A percentile compares a stretch with the other conserved stretches of the same genome.
phyloP scores from a whole-genome alignment of 2,888 invertebrate genomes.

The Endomychus coccineus region DNA sequence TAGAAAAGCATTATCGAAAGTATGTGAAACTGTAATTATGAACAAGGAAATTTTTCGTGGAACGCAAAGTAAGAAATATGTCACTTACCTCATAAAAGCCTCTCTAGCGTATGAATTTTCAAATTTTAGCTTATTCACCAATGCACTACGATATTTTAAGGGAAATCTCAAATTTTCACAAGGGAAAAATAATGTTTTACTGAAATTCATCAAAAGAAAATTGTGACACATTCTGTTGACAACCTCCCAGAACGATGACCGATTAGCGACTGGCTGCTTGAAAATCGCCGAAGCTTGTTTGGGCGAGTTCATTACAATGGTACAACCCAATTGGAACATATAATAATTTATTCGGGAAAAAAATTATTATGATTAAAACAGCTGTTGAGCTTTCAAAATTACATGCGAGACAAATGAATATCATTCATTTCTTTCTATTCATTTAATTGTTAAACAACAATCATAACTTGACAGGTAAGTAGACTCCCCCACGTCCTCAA shows the following conservation, averaged over 20 bases:
- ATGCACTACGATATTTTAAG: conserved; percentile 25
- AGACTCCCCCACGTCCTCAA: no score
- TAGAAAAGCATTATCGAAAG: neutral
- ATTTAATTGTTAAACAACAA: no score
- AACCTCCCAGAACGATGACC: conserved; percentile 42
- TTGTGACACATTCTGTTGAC: conserved; percentile 45
- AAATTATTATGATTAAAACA: no score
- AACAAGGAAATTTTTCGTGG: neutral
- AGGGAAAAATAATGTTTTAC: conserved; percentile 37
- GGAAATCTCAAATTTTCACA: conserved; percentile 34
- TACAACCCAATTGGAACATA: no score
- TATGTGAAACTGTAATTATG: neutral
- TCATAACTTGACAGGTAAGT: no score
- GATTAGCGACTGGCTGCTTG: conserved; percentile 44
- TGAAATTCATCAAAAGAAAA: conserved; percentile 42
- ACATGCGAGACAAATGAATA: no score
- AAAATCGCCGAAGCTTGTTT: conserved; percentile 45
- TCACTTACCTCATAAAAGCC: conserved; percentile 43
- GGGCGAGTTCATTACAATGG: conserved; percentile 38
- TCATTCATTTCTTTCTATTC: no score
- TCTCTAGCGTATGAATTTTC: conserved; percentile 30
- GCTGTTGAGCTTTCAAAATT: no score
- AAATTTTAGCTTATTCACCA: conserved; percentile 30
- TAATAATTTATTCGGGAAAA: no score
- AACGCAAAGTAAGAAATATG: conserved; percentile 36